Conservation (phyloP, 1,140 invertebrate genomes). For the Drosophila pallidifrons region DNA sequence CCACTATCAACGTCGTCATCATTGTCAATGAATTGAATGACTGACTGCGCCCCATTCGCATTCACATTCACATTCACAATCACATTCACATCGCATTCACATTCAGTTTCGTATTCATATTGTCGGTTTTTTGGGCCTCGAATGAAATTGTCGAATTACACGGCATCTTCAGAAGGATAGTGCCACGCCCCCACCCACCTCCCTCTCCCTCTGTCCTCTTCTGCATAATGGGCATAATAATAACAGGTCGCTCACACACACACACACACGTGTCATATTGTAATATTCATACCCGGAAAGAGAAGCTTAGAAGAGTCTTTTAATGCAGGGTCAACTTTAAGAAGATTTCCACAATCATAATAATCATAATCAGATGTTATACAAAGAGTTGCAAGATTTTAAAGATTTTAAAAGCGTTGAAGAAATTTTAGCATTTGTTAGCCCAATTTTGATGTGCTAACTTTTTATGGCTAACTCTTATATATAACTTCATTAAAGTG, state of each 20-base stretch:
- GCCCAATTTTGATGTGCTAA: too few relatives aligned
- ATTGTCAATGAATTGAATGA: conserved; percentile 80
- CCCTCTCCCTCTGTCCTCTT: neutral
- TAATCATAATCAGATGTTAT: too few relatives aligned
- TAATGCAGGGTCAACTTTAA: too few relatives aligned
- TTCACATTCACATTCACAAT: conserved; percentile 6
- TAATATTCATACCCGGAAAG: neutral
- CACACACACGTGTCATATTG: neutral
- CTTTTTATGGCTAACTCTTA: too few relatives aligned
- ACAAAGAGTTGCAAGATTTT: too few relatives aligned
- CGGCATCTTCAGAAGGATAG: conserved; percentile 46
- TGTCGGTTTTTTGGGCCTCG: conserved; percentile 25
- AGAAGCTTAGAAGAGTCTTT: too few relatives aligned
- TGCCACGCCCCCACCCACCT: too few relatives aligned
- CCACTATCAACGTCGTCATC: conserved; percentile 72
- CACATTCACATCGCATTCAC: neutral
- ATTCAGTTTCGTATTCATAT: conserved; percentile 12
- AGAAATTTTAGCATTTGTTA: too few relatives aligned
- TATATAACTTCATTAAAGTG: too few relatives aligned
- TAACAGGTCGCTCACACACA: conserved; percentile 24
- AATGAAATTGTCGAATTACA: conserved; percentile 76
- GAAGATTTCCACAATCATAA: too few relatives aligned
- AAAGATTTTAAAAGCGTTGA: too few relatives aligned
- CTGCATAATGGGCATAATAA: conserved; percentile 44
- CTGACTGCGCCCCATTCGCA: conserved; percentile 48